Conservation (phyloP, 2,113 vertebrate genomes). For the Brachyhypopomus gauderio region DNA sequence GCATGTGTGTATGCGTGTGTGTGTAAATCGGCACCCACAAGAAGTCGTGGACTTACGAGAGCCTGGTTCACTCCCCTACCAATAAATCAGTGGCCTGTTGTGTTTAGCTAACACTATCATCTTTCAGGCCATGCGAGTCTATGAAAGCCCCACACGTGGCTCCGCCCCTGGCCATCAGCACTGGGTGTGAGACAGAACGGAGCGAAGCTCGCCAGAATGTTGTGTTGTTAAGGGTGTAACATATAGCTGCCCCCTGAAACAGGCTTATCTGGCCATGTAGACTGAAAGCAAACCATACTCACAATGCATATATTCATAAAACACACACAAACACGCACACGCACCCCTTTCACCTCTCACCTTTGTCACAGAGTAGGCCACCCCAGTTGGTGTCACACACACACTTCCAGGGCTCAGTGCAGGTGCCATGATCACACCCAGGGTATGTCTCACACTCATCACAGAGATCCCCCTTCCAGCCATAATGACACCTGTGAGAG, state of each 20-base stretch:
- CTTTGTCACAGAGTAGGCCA: slow-evolving; percentile 83
- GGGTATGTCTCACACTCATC: slow-evolving; percentile 78
- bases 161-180: slow-evolving; percentile 44
- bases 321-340: background rate
- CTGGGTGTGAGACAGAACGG: slow-evolving; percentile 11
- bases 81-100: slow-evolving; percentile 55
- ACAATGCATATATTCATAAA: slow-evolving; percentile 12
- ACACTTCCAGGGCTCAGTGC: slow-evolving; percentile 80
- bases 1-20: slow-evolving; percentile 25
- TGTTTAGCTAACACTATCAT: slow-evolving; percentile 71
- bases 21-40: slow-evolving; percentile 1
- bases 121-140: slow-evolving; percentile 59
- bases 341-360: slow-evolving; percentile 58
- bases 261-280: background rate
- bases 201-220: slow-evolving; percentile 1
- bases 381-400: slow-evolving; percentile 84
- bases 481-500: slow-evolving; percentile 77
- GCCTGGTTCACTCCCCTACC: slow-evolving; percentile 22
- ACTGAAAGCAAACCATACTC: background rate
- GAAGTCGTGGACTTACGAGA: slow-evolving; percentile 50
- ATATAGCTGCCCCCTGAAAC: slow-evolving; percentile 5
- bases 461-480: slow-evolving; percentile 77
- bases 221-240: slow-evolving; percentile 35
- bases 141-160: slow-evolving; percentile 46
- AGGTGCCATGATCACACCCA: slow-evolving; percentile 79